Percentiles rank a stretch among this genome's conserved stretches.
Conservation (phyloP, 92 coral and sea anemone species). For the Zoanthus sansibaricus region DNA sequence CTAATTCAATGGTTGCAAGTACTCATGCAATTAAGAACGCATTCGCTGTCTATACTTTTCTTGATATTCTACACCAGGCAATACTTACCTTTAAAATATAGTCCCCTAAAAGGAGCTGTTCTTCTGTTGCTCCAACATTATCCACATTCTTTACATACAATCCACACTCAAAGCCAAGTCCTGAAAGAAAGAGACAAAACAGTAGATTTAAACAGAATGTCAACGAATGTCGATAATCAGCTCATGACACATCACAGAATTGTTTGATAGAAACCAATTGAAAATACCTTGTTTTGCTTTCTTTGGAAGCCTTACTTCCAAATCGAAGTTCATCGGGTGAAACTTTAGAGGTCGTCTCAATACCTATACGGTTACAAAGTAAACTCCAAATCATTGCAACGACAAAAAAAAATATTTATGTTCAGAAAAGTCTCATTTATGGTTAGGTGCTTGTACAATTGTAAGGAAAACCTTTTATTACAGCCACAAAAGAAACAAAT, state of each 20-base stretch:
- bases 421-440: too few relatives aligned
- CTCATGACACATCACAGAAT: background rate
- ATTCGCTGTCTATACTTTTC: too few relatives aligned
- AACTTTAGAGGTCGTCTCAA: conserved; percentile 79
- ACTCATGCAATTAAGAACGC: too few relatives aligned
- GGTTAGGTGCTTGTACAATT: too few relatives aligned
- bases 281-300: conserved; percentile 82
- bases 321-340: conserved; percentile 80
- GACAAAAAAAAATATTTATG: too few relatives aligned
- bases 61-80: background rate
- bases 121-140: conserved; percentile 65
- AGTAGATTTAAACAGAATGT: background rate
- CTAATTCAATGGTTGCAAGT: too few relatives aligned
- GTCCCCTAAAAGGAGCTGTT: conserved; percentile 84
- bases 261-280: background rate
- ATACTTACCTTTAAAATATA: conserved; percentile 84
- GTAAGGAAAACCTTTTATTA: too few relatives aligned
- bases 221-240: background rate
- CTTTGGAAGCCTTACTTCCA: conserved; percentile 88
- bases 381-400: background rate
- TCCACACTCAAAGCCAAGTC: conserved; percentile 95
- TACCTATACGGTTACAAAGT: conserved; percentile 62
- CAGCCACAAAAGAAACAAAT: too few relatives aligned
- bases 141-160: conserved; percentile 79
- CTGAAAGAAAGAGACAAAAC: conserved; percentile 35